Evolutionary conservation across 2,113 vertebrate species (phyloP), one percentile per base, ranked within the genome.

Genomic region (Tautogolabrus adspersus): DNA sequence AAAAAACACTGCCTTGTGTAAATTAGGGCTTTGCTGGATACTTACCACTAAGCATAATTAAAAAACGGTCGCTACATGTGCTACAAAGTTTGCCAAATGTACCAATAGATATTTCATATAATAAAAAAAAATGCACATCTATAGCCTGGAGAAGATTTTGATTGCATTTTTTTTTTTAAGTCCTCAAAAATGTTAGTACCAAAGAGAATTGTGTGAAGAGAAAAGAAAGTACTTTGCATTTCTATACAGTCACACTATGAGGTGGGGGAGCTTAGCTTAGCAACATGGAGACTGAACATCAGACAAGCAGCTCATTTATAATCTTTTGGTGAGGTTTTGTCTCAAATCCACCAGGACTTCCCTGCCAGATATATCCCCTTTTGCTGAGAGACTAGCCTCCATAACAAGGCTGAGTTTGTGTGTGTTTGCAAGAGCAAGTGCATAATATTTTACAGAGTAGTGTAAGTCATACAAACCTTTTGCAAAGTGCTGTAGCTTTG

Each of bases 301-400:
- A 59, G 75, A 72, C 72, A 79, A 73, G 68, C 64, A 55, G 72
- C 75, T 76, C 57, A 81, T 81, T 76, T 86, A 72, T 70, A 76
- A 86, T 84, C 59, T 77, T 77, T 81, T 75, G 52, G 62, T 83
- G 64, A 23, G 56, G 68, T 77, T 88, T 83, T 64, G 76, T 81
- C 69, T 83, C 30, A 83, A 74, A 85, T 83, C 76, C 79, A 79
- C 55, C 9, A 40, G 65, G 77, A 89, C 49, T 83, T 88, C 30
- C 59, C 71, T 82, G 66, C 70, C 70, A 73, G 79, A 85, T 72
- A 66, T 70, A 80, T 88, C 15, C 47, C 30, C 64, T 49, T 61
- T 70, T 77, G 51, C 68, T 75, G 52, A 75, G 56, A 80, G 51
- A 21, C 72, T 83, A 47, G 64, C 63, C 72, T 51, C 57, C 16